Evolutionary conservation across 1,140 invertebrate genomes (phyloP), one percentile per base, ranked within the genome.

Genomic region (Eriosoma lanigerum): DNA sequence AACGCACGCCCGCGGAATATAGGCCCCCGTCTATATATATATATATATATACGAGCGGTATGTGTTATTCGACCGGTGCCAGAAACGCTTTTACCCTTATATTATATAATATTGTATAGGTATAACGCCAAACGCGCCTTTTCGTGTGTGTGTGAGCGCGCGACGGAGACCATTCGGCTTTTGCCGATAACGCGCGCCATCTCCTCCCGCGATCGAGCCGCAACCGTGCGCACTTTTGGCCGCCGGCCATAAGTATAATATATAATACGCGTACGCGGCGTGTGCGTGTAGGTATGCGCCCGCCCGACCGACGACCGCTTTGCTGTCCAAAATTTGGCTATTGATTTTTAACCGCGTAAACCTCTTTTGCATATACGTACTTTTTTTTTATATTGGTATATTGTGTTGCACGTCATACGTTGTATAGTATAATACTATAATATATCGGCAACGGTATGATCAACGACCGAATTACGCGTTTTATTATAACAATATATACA

Each of bases 261-360:
- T 38, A 54, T 54, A 19, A 19, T 26, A 46, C 46, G n/a, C 21
- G 21, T 38, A 38, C 8, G 8, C 32, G 32, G 32, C 32, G 32
- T 38, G 32, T 38, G 32, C 32, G 32, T 38, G 32, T 38, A 38
- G 32, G 32, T 38, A 38, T 38, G 1, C 9, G 10, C 32, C 12
- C 72, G 29, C 26, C 24, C 24, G 24, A 70, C 38, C 38, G 26
- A 32, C 64, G 26, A 44, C 38, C 44, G n/a, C 21, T 68, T 24
- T 46, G 13, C 50, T 38, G 72, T 75, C 72, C 68, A 29, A 50
- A n/a, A 50, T 72, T 72, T 52, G 68, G 46, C 68, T 72, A 72
- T 72, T 52, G 68, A 72, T 72, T 72, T 72, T 72, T 46, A 72
- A 72, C 68, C 68, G 48, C 68, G n/a, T 26, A 21, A 8, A 15